Evolutionary conservation across 2,888 invertebrate genomes (phyloP).

Genomic region (Physocephala rufipes): DNA sequence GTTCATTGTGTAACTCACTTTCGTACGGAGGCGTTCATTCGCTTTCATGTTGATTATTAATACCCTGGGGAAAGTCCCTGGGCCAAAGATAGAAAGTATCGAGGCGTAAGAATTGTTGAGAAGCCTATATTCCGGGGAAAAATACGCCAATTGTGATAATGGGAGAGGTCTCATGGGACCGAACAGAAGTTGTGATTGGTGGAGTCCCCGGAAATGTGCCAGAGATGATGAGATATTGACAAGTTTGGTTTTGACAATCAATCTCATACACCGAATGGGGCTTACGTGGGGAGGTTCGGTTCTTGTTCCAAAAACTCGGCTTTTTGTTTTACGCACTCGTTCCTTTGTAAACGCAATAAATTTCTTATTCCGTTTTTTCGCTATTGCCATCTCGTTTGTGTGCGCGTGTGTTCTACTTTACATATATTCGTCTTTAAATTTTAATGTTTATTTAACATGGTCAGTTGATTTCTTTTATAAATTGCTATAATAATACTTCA

Average conservation of each 20-base stretch:
- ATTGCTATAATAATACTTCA: too few relatives aligned
- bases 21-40: not conserved
- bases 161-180: constrained; percentile 52
- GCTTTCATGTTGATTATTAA: constrained; percentile 9
- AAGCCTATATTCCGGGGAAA: constrained; percentile 63
- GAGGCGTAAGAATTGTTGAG: constrained; percentile 60
- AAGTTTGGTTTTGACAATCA: constrained; percentile 45
- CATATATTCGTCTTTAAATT: too few relatives aligned
- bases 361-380: not conserved
- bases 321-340: not conserved
- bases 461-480: too few relatives aligned
- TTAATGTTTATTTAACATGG: too few relatives aligned
- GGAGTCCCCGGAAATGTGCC: constrained; percentile 65
- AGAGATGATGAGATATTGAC: constrained; percentile 61
- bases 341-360: too few relatives aligned
- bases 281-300: constrained; percentile 58
- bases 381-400: too few relatives aligned
- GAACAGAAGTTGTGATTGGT: constrained; percentile 60
- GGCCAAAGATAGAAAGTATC: constrained; percentile 66
- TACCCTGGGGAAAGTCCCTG: constrained; percentile 67
- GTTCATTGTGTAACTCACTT: constrained; percentile 65
- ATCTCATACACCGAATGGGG: constrained; percentile 58
- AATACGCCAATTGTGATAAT: constrained; percentile 55
- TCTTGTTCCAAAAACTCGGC: constrained; percentile 35
- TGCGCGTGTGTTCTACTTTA: too few relatives aligned